Evolutionary conservation across 2,888 invertebrate genomes (phyloP).

Genomic region (Conus canariensis): DNA sequence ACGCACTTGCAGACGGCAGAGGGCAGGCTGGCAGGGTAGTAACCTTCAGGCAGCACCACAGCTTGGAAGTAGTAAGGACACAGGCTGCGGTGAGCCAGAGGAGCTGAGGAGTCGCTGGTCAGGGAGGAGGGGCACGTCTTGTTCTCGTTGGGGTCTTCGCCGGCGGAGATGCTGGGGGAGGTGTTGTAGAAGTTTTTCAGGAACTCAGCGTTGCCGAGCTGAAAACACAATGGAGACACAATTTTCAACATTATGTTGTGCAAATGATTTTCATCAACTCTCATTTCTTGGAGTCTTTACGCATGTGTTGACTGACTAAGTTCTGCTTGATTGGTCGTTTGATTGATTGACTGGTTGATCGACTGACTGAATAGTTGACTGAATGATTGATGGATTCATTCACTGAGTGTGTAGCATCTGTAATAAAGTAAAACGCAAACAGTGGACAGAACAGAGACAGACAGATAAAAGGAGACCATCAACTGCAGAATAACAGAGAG

Average conservation of each 20-base stretch:
- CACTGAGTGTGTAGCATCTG: no score
- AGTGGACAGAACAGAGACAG: no score
- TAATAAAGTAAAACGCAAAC: no score
- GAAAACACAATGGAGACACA: background rate
- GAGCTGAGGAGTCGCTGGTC: background rate
- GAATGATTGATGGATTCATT: background rate
- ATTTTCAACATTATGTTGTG: no score
- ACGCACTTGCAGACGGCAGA: slow-evolving; percentile 37
- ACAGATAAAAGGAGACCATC: no score
- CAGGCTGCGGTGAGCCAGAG: slow-evolving; percentile 28
- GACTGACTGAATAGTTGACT: background rate
- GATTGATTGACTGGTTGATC: no score
- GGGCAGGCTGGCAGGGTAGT: slow-evolving; percentile 26
- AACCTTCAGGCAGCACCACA: slow-evolving; percentile 33
- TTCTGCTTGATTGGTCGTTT: no score
- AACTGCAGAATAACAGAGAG: no score
- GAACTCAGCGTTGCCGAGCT: slow-evolving; percentile 15
- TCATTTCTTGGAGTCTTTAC: no score
- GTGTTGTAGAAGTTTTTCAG: background rate
- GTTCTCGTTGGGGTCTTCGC: slow-evolving; percentile 22
- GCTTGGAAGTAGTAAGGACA: slow-evolving; percentile 39
- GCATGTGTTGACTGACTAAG: no score
- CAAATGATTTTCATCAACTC: no score
- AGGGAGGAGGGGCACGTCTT: slow-evolving; percentile 35
- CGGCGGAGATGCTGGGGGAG: background rate